Evolutionary conservation across 2,797 vertebrate genomes (phyloP).

Genomic region (Cyprinella venusta): DNA sequence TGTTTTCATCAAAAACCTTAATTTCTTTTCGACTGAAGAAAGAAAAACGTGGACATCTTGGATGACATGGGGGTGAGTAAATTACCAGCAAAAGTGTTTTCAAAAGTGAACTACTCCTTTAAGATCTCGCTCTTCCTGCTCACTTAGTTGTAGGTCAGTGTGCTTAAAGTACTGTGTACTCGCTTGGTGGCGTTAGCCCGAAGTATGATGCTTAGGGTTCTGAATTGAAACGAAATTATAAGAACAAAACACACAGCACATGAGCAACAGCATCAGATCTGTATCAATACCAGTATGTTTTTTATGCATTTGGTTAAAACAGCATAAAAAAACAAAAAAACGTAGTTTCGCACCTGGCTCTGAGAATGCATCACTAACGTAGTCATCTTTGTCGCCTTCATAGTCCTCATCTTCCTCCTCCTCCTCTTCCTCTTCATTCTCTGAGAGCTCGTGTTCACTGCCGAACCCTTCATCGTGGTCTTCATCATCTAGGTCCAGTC

Average conservation of each 20-base stretch:
- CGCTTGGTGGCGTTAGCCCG: not conserved
- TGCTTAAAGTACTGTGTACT: not conserved
- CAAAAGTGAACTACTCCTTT: too few species aligned
- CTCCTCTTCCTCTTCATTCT: conserved; percentile 89
- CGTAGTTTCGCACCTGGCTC: conserved; percentile 86
- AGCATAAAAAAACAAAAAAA: not conserved
- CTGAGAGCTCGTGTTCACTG: conserved; percentile 96
- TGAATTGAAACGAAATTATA: not conserved
- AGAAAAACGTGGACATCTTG: too few species aligned
- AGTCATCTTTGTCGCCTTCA: conserved; percentile 83
- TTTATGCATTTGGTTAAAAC: conserved; percentile 18
- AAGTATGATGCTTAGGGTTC: not conserved
- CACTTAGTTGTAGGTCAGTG: not conserved
- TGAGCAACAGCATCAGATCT: not conserved
- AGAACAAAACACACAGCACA: not conserved
- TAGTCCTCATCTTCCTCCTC: conserved; percentile 91
- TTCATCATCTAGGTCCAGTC: conserved; percentile 86
- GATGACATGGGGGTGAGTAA: too few species aligned
- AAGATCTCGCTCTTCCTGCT: not conserved
- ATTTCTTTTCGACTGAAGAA: too few species aligned
- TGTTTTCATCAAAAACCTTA: too few species aligned
- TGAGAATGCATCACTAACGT: conserved; percentile 96
- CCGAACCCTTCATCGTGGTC: conserved; percentile 97
- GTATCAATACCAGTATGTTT: not conserved
- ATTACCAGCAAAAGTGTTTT: too few species aligned